A percentile compares a stretch with the other conserved stretches of the same genome.
phyloP scores from a whole-genome alignment of 1,140 invertebrate genomes.

The Drosophila carrolli region DNA sequence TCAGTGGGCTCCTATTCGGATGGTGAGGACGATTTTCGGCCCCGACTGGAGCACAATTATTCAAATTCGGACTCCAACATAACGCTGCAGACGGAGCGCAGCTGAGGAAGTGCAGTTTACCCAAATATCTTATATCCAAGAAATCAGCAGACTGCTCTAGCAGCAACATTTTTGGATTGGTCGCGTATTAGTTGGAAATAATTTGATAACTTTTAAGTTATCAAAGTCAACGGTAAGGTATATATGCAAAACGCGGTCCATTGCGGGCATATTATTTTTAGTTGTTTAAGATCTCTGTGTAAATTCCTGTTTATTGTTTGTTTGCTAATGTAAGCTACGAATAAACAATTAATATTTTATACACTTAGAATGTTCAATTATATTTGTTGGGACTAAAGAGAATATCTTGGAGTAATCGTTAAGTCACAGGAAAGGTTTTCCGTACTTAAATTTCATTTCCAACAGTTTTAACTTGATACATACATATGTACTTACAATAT shows the following conservation, averaged over 20 bases:
- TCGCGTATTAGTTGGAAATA: constrained; percentile 28
- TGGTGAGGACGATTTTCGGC: constrained; percentile 69
- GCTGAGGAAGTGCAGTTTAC: constrained; percentile 38
- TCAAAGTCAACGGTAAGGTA: constrained; percentile 28
- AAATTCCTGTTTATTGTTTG: constrained; percentile 72
- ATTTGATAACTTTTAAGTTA: constrained; percentile 58
- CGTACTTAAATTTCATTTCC: too few species aligned
- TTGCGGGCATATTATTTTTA: constrained; percentile 57
- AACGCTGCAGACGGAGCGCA: constrained; percentile 66
- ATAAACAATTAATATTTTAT: constrained; percentile 63
- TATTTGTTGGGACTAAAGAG: too few species aligned
- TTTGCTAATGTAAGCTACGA: constrained; percentile 63
- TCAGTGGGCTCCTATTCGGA: constrained; percentile 81
- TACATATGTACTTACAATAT: too few species aligned
- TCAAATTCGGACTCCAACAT: constrained; percentile 81
- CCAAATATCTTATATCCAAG: constrained; percentile 44
- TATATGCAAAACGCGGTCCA: constrained; percentile 20
- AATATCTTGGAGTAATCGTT: too few species aligned
- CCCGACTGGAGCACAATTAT: constrained; percentile 62
- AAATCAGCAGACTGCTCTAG: constrained; percentile 16
- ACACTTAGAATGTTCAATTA: constrained; percentile 9
- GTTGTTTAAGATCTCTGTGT: constrained; percentile 76
- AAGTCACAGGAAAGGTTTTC: too few species aligned
- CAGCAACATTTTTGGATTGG: constrained; percentile 20
- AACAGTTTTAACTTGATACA: too few species aligned